Evolutionary conservation across 2,797 vertebrate species (phyloP), one percentile per base, ranked within the genome.

Genomic region (Mormyrus proboscirostris): DNA sequence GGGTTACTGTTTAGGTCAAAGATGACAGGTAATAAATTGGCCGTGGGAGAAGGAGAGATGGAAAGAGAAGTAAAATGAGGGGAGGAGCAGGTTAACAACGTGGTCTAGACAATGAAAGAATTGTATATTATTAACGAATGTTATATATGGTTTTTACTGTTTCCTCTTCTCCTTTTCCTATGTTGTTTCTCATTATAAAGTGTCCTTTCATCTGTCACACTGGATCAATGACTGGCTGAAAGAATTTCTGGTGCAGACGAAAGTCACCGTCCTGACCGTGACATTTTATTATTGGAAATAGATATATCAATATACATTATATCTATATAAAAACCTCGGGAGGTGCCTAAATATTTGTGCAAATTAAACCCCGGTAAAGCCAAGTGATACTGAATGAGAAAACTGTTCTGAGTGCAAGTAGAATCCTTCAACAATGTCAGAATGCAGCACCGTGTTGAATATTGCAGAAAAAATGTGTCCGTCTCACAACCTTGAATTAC

Each of bases 1-100:
- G 92, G 94, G 95, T 95, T 94, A 93, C 89, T 91, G 69, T 91
- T 92, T 89, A 92, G 95, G 94, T 95, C 95, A 95, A 90, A 94
- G 92, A 93, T 92, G 94, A 91, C 94, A 93, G 93, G 92, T 94
- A 94, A 93, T 96, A 96, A 95, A 96, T 95, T 92, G 69, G 91
- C 91, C 88, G 73, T 12, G 88, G 91, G 91, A 79, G 8, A 57
- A 90, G 90, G 84, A 7, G n/a, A 86, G 57, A 88, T 90, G 91
- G 92, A 50, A 82, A n/a, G 85, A 73, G 44, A 90, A 92, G 92
- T 85, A 47, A 84, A 87, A 59, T 83, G 89, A 88, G 92, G 89
- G 89, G 87, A 91, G 91, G 92, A 91, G 38, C 25, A 50, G 69
- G 62, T 86, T 89, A 38, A 62, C 90, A 89, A 33, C 57, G 62